A percentile compares a stretch with the other conserved stretches of the same genome.
phyloP scores from a whole-genome alignment of 2,888 invertebrate genomes.

The Pardosa pseudoannulata region DNA sequence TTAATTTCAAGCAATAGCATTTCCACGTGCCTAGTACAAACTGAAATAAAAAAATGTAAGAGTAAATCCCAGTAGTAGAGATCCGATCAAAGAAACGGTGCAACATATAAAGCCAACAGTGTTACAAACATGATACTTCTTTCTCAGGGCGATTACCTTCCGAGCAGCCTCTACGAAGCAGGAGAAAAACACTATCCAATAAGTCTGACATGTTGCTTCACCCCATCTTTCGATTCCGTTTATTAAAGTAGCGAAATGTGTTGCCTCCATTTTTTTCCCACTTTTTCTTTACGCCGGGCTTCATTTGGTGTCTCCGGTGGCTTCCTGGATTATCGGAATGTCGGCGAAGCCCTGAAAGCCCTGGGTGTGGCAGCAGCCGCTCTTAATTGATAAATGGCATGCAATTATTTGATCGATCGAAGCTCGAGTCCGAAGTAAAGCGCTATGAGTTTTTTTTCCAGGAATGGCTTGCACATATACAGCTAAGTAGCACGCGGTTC shows the following conservation, averaged over 20 bases:
- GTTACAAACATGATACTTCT: too few species aligned
- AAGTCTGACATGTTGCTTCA: conserved; percentile 60
- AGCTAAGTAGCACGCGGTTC: conserved; percentile 53
- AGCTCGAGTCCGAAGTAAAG: conserved; percentile 22
- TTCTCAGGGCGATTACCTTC: too few species aligned
- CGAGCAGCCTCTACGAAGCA: background rate
- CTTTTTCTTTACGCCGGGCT: conserved; percentile 15
- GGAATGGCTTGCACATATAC: conserved; percentile 37
- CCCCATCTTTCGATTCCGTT: conserved; percentile 30
- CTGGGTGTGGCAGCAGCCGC: conserved; percentile 58
- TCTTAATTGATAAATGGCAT: conserved; percentile 71
- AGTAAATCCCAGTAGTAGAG: too few species aligned
- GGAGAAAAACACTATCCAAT: background rate
- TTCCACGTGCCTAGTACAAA: too few species aligned
- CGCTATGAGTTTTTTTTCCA: conserved; percentile 47
- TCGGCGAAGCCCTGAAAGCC: conserved; percentile 64
- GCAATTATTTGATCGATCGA: conserved; percentile 69
- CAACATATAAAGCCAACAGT: too few species aligned
- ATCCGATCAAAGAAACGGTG: too few species aligned
- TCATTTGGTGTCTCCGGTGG: conserved; percentile 59
- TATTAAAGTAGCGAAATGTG: conserved; percentile 64
- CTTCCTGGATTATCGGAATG: conserved; percentile 70
- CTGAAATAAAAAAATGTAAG: too few species aligned
- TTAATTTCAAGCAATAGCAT: too few species aligned
- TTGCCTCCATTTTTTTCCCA: conserved; percentile 19